Evolutionary conservation across 2,888 invertebrate species (phyloP).

Genomic region (Bombylius major): DNA sequence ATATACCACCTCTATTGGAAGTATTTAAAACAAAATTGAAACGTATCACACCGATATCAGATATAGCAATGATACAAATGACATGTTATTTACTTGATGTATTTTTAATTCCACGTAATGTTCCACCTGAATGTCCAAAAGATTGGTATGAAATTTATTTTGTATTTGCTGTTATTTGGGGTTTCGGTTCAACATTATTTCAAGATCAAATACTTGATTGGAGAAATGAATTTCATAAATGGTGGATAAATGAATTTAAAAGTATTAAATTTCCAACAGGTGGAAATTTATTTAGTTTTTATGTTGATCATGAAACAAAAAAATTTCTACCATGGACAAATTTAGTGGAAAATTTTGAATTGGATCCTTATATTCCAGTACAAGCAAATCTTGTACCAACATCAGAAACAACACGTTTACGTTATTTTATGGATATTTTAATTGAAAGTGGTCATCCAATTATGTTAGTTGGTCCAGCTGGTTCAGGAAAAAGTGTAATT

Average conservation of each 20-base stretch:
- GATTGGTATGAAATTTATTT: constrained; percentile 90
- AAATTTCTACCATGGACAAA: constrained; percentile 81
- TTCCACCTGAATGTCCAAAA: constrained; percentile 80
- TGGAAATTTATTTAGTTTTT: constrained; percentile 80
- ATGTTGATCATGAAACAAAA: constrained; percentile 75
- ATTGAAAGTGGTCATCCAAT: constrained; percentile 67
- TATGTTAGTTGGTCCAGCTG: constrained; percentile 83
- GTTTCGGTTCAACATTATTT: constrained; percentile 83
- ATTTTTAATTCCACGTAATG: constrained; percentile 63
- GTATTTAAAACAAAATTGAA: constrained; percentile 59
- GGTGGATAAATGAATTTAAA: constrained; percentile 90
- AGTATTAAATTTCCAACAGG: constrained; percentile 72
- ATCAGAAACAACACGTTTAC: constrained; percentile 73
- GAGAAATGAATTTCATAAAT: constrained; percentile 88
- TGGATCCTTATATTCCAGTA: constrained; percentile 77
- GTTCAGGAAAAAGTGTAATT: constrained; percentile 87
- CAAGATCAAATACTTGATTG: constrained; percentile 87
- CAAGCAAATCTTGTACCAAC: constrained; percentile 70
- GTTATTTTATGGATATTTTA: constrained; percentile 78
- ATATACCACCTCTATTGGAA: constrained; percentile 74
- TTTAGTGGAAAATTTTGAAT: constrained; percentile 60
- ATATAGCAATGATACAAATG: constrained; percentile 79
- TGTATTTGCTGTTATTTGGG: constrained; percentile 82
- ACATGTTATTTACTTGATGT: constrained; percentile 78
- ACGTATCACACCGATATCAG: constrained; percentile 81